Base-by-base conservation (phyloP, 1,140 invertebrate species). In the Cepaea nemoralis region DNA sequence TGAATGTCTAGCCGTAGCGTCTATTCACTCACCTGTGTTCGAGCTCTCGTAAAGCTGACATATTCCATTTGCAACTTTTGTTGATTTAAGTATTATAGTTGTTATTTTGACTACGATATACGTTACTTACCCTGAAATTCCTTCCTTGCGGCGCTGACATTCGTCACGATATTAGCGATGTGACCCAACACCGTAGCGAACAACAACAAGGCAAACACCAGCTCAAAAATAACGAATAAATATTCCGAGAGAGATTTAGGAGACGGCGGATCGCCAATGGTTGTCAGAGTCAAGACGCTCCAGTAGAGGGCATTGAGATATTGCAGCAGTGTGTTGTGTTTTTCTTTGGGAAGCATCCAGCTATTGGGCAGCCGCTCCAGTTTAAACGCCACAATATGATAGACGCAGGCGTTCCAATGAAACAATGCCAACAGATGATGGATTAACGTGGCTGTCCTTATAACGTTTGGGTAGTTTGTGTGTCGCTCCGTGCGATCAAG, bases 351-450 rank as follows among this genome's bases (percentile, higher is more conserved):
- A 73, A 89, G 86, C 37, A 50, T 71, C 87, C 87, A 90, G 0
- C 83, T 83, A 14, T 85, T 74, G 19, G 69, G 35, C 0, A 42
- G 31, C 19, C 80, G 45, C 8, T 80, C 81, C 80, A 83, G 82
- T 31, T 59, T 33, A 39, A 82, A 55, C 27, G 86, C 87, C 45
- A 91, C 86, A 24, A 90, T 85, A 93, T 98, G 96, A 93, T 97
- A 98, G 89, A 99, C 93, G 93, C 98, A 99, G 85, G 98, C 97
- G 92, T 99, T 99, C 98, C 98, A 99, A 94, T 99, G 98, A 93
- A 99, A 99, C 92, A 99, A 97, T 92, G 98, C 97, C 92, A 99
- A 93, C 87, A 99, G 94, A 93, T 98, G 98, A 93, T 99, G 97
- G 90, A 98, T 96, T 86, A 99, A 94, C 88, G 96, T 96, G 12